Base-by-base conservation (phyloP, 2,113 vertebrate genomes). In the Scalopus aquaticus region DNA sequence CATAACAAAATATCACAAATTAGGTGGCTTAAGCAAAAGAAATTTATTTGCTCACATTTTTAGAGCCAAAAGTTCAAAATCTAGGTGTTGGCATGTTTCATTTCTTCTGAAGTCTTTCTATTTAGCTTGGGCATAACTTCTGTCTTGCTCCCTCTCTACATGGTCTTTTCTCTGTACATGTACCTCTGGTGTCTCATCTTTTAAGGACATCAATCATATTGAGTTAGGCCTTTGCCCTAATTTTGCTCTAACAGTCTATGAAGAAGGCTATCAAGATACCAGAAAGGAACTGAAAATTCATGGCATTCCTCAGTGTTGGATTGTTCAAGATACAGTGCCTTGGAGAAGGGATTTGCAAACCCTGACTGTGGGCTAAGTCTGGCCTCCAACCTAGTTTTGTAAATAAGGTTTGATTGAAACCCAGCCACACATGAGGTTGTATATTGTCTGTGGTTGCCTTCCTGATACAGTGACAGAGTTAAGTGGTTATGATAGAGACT, bases 401-500 rank as follows among this genome's bases (percentile, higher is more conserved):
- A 42, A 79, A 77, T 81, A 92, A 80, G 67, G 35, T 78, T 70
- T 90, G 77, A 81, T 76, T 76, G 26, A 46, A 90, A 80, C 4
- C 12, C 9, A 60, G 22, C 16, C 46, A 51, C 15, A 32, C 6
- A 73, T 58, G 86, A 69, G 51, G 44, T 64, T 89, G 10, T 76
- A 3, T 62, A 35, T 90, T 56, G 44, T 42, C 35, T 72, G 4
- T 81, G 37, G 15, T n/a, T 90, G 37, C 24, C 44, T 73, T 90
- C 54, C 44, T 64, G 35, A 39, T 90, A 30, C 42, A n/a, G 78
- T 30, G 44, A 20, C 54, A 60, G 22, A 46, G 60, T 76, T 83
- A 67, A 81, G 12, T 16, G 83, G 22, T n/a, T 88, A 46, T 84
- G 76, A 39, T 32, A 69, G 77, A 96, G 49, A 20, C 9, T 13